phyloP scores from a whole-genome alignment of 2,113 vertebrate species.

The Podocnemis expansa region DNA sequence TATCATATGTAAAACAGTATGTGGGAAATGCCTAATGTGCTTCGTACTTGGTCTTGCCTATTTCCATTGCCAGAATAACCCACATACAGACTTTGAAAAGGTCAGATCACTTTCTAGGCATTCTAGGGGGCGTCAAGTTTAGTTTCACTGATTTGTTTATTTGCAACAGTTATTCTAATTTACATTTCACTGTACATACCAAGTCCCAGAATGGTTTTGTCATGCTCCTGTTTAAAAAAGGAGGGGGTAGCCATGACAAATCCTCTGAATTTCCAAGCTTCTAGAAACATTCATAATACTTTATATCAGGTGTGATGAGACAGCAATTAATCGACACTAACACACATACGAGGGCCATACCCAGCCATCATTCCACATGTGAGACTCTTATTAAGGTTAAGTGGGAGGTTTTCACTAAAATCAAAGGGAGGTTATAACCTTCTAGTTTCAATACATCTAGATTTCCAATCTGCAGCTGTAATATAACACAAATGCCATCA shows the following conservation, averaged over 20 bases:
- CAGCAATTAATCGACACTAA: neutral
- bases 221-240: neutral
- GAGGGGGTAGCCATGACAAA: neutral
- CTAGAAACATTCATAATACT: neutral
- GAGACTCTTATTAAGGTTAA: neutral
- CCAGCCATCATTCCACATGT: neutral
- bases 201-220: conserved; percentile 33
- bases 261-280: conserved; percentile 17
- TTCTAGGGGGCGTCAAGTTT: conserved; percentile 34
- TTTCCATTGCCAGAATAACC: conserved; percentile 72
- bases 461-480: neutral
- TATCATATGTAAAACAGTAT: conserved; percentile 63
- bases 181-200: conserved; percentile 21
- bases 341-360: no score
- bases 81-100: conserved; percentile 69
- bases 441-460: neutral
- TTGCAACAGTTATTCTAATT: conserved; percentile 41
- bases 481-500: neutral
- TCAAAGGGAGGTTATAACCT: neutral
- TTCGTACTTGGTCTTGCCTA: conserved; percentile 70
- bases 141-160: conserved; percentile 61
- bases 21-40: conserved; percentile 73
- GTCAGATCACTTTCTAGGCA: conserved; percentile 47
- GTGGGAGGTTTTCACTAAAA: neutral
- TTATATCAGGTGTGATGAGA: no score